A percentile compares a stretch with the other conserved stretches of the same genome.
phyloP scores from a whole-genome alignment of 2,113 vertebrate genomes.

The Girardinichthys multiradiatus region DNA sequence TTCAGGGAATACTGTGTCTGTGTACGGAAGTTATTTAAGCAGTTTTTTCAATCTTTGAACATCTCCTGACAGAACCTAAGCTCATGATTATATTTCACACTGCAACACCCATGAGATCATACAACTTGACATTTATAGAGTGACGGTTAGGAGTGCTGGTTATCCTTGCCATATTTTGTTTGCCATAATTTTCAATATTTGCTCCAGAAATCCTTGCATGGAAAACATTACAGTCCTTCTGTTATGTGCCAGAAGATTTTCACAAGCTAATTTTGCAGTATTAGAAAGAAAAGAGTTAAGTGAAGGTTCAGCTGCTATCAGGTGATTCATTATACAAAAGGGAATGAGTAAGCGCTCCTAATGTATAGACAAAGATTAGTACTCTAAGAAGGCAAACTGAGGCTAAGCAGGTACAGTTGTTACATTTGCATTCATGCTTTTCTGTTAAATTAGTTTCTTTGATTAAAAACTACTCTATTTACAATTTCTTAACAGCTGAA shows the following conservation, averaged over 20 bases:
- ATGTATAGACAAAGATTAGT: slow-evolving; percentile 26
- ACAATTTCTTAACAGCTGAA: neutral
- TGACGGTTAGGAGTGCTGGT: slow-evolving; percentile 35
- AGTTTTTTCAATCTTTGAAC: slow-evolving; percentile 33
- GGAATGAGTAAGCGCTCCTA: slow-evolving; percentile 3
- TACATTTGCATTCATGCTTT: slow-evolving; percentile 24
- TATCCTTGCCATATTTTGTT: slow-evolving; percentile 1
- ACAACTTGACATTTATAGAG: slow-evolving; percentile 36
- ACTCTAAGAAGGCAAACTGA: slow-evolving; percentile 13
- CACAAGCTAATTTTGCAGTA: neutral
- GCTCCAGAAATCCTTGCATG: slow-evolving; percentile 23
- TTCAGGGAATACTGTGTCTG: slow-evolving; percentile 21
- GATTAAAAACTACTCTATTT: neutral
- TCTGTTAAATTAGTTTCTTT: slow-evolving; percentile 13
- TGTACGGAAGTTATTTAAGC: slow-evolving; percentile 31
- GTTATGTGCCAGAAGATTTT: slow-evolving; percentile 6
- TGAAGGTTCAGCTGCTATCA: slow-evolving; percentile 11
- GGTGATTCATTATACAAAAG: slow-evolving; percentile 26
- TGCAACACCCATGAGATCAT: slow-evolving; percentile 32
- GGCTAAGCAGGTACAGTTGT: slow-evolving; percentile 20
- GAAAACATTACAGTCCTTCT: slow-evolving; percentile 20
- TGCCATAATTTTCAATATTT: slow-evolving; percentile 9
- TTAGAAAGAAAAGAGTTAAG: slow-evolving; percentile 5
- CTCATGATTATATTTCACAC: slow-evolving; percentile 14
- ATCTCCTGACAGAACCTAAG: slow-evolving; percentile 36